Conservation (phyloP, 2,113 vertebrate genomes). For the human (Homo sapiens) region GRCh38 chr12:25011001-25011500, state of each 20-base stretch:
- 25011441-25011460: slow-evolving; percentile 90
- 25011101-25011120: background rate
- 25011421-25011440: slow-evolving; percentile 87
- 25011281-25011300: background rate
- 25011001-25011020: background rate
- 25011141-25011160: background rate
- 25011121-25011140: background rate
- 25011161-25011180: background rate
- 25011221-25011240: background rate
- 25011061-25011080: background rate
- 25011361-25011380: slow-evolving; percentile 89
- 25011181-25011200: background rate
- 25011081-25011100: background rate
- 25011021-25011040: background rate
- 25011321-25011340: background rate
- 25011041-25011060: background rate
- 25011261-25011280: background rate
- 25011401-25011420: slow-evolving; percentile 88
- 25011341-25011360: background rate
- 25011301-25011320: background rate
- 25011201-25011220: background rate
- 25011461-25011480: slow-evolving; percentile 91
- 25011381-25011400: slow-evolving; percentile 92
- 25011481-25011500: slow-evolving; percentile 90
- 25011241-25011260: background rate